These are phyloP conservation scores for Gastrophysa polygoni DNA, from an alignment of 2,888 invertebrate genomes.

Conservation along the genomic window DNA sequence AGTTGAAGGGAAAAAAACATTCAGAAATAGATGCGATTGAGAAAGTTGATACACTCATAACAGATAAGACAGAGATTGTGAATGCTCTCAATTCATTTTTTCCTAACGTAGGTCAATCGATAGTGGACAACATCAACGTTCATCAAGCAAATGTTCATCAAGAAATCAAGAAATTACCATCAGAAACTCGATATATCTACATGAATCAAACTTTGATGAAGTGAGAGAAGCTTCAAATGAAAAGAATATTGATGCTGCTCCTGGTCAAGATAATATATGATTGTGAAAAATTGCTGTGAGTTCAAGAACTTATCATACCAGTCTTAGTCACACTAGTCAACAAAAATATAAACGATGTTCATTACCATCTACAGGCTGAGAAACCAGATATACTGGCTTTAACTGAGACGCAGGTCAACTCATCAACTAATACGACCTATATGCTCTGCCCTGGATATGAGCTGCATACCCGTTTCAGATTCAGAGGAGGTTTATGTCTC, in stretches of 20 bases:
- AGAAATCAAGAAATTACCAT: not conserved
- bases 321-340: not conserved
- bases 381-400: too few species aligned
- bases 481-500: too few species aligned
- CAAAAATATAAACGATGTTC: too few species aligned
- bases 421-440: too few species aligned
- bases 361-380: too few species aligned
- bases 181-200: not conserved
- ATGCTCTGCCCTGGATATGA: too few species aligned
- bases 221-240: conserved; percentile 1
- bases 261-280: not conserved
- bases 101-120: not conserved
- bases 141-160: not conserved
- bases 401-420: too few species aligned
- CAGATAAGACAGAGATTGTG: not conserved
- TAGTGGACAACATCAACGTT: not conserved
- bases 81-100: not conserved
- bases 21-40: not conserved
- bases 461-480: too few species aligned
- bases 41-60: not conserved
- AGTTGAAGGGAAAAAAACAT: not conserved
- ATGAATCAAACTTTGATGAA: conserved; percentile 4
- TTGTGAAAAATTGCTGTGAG: not conserved
- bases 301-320: not conserved
- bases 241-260: not conserved